Evolutionary conservation across 2,888 invertebrate species (phyloP), one percentile per base, ranked within the genome.

Genomic region (Deilephila elpenor): DNA sequence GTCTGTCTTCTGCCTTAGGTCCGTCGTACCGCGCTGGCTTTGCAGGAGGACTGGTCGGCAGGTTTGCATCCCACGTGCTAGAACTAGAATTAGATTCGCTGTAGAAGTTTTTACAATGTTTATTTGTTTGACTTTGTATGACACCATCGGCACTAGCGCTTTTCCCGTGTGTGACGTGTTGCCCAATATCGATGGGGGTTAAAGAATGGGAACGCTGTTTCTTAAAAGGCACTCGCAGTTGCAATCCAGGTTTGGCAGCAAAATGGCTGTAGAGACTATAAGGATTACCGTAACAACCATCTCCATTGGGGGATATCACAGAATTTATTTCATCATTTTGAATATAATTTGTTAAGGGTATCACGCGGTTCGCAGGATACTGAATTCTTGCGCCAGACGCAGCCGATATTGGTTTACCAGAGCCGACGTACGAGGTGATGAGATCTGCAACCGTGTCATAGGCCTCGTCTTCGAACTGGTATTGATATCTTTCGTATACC

Each of bases 391-490:
- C 98, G 0, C 98, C 98, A 1, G 98, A 98, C 0, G 97, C 97
- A 7, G 96, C 96, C 1, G 99, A 98, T 84, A 99, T 97, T 0
- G 98, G 97, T 84, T 98, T 97, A 25, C 97, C 98, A 67, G 98
- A 98, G 1, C 98, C 98, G 34, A 99, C 98, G 88, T 99, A 99
- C 79, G 97, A 98, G 7, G 98, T 98, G 77, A 99, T 98, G 74
- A 99, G 95, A 89, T 98, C 98, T 0, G 98, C 97, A 29, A 99
- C 98, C 3, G 98, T 98, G 86, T 98, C 98, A 86, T 98, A 99
- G 0, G 98, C 97, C 87, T 98, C 98, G 85, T 98, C 98, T 90
- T 99, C 99, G 88, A 99, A 98, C 86, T 98, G 98, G 89, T 97
- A 99, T 87, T 98, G 98, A 51, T 98, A 97, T 80, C 97, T 95